phyloP scores from a whole-genome alignment of 2,888 invertebrate genomes.

The Vesta saturnalis region DNA sequence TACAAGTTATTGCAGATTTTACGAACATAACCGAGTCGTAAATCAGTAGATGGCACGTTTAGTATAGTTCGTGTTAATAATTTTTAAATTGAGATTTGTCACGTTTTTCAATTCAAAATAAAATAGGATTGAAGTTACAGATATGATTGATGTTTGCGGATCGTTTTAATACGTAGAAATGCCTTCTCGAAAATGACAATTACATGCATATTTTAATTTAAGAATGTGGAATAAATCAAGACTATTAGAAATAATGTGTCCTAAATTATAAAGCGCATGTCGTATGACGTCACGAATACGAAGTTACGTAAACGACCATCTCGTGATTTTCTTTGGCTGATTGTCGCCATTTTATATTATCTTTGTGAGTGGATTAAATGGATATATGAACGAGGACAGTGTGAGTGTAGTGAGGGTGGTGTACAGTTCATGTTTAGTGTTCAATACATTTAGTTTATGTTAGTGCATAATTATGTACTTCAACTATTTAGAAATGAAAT shows the following conservation, averaged over 20 bases:
- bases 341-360: conserved; percentile 56
- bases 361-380: conserved; percentile 52
- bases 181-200: background rate
- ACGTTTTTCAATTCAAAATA: no score
- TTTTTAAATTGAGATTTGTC: no score
- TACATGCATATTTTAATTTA: conserved; percentile 11
- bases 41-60: no score
- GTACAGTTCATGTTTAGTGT: conserved; percentile 42
- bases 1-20: no score
- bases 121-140: no score
- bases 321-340: conserved; percentile 56
- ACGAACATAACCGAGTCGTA: no score
- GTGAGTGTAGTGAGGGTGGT: conserved; percentile 50
- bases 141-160: no score
- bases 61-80: no score
- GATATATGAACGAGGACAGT: conserved; percentile 48
- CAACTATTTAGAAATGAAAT: conserved; percentile 53
- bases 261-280: conserved; percentile 37
- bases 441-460: conserved; percentile 38
- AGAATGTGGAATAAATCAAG: no score
- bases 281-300: conserved; percentile 39
- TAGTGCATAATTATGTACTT: conserved; percentile 43
- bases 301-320: conserved; percentile 56
- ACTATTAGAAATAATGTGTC: no score
- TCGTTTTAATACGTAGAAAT: no score